phyloP scores from a whole-genome alignment of 2,888 invertebrate species.

The Xestia ashworthii region DNA sequence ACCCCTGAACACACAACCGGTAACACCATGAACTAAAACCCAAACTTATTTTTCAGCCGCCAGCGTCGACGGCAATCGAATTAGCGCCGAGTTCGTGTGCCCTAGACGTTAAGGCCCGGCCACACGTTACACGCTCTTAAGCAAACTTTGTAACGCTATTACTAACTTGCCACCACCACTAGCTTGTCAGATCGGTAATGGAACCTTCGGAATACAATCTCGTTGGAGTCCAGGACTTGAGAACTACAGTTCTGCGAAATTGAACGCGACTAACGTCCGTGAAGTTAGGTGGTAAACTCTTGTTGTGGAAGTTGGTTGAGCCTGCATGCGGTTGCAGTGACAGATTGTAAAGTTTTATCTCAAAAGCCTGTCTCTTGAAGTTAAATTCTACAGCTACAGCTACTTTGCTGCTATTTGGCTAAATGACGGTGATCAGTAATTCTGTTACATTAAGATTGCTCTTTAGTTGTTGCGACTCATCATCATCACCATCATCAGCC shows the following conservation, averaged over 20 bases:
- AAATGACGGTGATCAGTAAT: neutral
- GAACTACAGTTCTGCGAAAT: conserved; percentile 60
- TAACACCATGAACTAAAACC: conserved; percentile 57
- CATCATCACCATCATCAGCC: too few species aligned
- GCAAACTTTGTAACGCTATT: conserved; percentile 80
- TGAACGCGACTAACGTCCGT: conserved; percentile 63
- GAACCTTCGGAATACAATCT: conserved; percentile 72
- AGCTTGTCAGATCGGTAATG: conserved; percentile 68
- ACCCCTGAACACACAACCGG: conserved; percentile 22
- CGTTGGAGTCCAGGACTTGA: conserved; percentile 64
- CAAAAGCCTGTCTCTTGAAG: neutral
- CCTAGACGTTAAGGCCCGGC: conserved; percentile 74
- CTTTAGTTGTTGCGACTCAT: neutral
- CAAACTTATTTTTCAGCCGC: conserved; percentile 68
- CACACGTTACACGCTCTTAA: conserved; percentile 81
- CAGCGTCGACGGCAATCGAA: conserved; percentile 68
- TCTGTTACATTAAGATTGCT: neutral
- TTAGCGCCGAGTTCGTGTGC: conserved; percentile 69
- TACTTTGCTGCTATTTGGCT: neutral
- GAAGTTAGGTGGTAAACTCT: conserved; percentile 51
- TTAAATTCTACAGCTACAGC: too few species aligned
- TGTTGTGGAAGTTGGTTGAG: conserved; percentile 20
- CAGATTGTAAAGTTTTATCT: conserved; percentile 1
- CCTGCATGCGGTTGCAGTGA: conserved; percentile 11
- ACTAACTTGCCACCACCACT: conserved; percentile 72